These are phyloP conservation scores for Pogonophryne albipinna DNA, from an alignment of 2,797 vertebrate genomes.

Conservation along the genomic window DNA sequence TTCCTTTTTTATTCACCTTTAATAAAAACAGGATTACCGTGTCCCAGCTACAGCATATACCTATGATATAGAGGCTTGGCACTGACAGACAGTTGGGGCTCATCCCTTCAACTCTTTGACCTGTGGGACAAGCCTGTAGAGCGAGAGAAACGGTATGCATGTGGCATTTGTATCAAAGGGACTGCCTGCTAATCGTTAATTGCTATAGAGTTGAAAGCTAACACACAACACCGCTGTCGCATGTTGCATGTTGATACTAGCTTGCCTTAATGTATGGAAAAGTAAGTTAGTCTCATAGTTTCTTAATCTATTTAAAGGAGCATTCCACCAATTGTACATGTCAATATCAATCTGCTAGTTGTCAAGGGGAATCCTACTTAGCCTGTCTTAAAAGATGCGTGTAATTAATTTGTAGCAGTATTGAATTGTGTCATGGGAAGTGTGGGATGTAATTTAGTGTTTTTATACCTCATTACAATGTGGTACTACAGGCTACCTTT, in stretches of 20 bases:
- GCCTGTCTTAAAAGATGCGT: not conserved
- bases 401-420: not conserved
- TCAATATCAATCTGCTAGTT: not conserved
- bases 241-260: not conserved
- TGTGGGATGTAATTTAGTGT: not conserved
- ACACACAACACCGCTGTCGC: too few relatives aligned
- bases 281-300: not conserved
- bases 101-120: constrained; percentile 38
- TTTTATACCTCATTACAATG: not conserved
- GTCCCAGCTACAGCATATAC: constrained; percentile 28
- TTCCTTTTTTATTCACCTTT: constrained; percentile 76
- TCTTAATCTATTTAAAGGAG: not conserved
- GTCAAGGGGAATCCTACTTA: not conserved
- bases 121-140: constrained; percentile 36
- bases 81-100: constrained; percentile 48
- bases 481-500: not conserved
- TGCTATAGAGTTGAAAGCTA: too few relatives aligned
- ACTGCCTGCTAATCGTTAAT: not conserved
- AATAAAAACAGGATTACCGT: constrained; percentile 83
- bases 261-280: not conserved
- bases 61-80: constrained; percentile 57
- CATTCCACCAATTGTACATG: not conserved
- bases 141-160: constrained; percentile 36
- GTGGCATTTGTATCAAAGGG: constrained; percentile 15
- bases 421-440: not conserved